These are phyloP conservation scores for Leptestheria dahalacensis DNA, from an alignment of 1,140 invertebrate species.

Conservation along the genomic window DNA sequence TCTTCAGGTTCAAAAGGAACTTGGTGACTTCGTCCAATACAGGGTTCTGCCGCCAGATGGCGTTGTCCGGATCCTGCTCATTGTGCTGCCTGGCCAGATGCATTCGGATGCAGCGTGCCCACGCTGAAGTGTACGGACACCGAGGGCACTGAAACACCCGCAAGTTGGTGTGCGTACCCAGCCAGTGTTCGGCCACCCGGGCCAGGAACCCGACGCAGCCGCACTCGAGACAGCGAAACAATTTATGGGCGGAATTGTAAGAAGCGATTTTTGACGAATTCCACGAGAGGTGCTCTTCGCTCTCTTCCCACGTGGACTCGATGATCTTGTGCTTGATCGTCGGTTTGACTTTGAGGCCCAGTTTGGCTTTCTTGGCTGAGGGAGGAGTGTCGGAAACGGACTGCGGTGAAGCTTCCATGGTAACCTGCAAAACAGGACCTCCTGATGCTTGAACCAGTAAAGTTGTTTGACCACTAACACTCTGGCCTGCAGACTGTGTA, in stretches of 20 bases:
- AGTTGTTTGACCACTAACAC: background rate
- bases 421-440: constrained; percentile 15
- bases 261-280: constrained; percentile 51
- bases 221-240: constrained; percentile 58
- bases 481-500: background rate
- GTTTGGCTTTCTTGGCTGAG: constrained; percentile 9
- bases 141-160: constrained; percentile 53
- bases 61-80: constrained; percentile 28
- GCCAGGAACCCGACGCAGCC: constrained; percentile 61
- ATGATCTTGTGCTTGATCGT: constrained; percentile 23
- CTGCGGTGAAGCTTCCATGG: constrained; percentile 14
- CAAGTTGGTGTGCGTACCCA: constrained; percentile 61
- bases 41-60: constrained; percentile 48
- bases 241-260: constrained; percentile 27
- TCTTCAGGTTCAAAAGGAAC: constrained; percentile 48
- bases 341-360: constrained; percentile 10
- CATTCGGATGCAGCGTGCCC: constrained; percentile 54
- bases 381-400: background rate
- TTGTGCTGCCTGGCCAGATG: constrained; percentile 51
- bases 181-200: constrained; percentile 65
- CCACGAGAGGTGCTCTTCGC: constrained; percentile 48
- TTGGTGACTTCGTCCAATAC: constrained; percentile 54
- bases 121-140: constrained; percentile 55
- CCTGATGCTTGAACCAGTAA: constrained; percentile 2
- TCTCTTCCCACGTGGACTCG: constrained; percentile 38